Conservation (phyloP, 2,797 vertebrate genomes). For the Helicolenus hilgendorfi region DNA sequence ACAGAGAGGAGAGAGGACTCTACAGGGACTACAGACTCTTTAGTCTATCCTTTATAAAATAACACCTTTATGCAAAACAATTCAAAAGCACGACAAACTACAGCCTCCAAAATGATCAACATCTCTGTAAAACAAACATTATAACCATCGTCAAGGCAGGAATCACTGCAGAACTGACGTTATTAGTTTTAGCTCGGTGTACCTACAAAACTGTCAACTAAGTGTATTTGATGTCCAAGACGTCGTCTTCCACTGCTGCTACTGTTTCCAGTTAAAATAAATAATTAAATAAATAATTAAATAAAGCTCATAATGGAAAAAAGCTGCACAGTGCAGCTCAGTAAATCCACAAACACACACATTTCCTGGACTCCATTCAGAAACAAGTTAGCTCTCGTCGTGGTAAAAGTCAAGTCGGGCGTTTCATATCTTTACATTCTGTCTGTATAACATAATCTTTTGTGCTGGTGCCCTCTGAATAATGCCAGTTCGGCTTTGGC, state of each 20-base stretch:
- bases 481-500: constrained; percentile 67
- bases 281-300: not conserved
- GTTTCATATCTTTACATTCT: constrained; percentile 71
- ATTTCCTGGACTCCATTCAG: not conserved
- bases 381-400: constrained; percentile 47
- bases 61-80: not conserved
- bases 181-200: not conserved
- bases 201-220: constrained; percentile 1
- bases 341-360: not conserved
- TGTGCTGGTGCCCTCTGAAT: constrained; percentile 56
- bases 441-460: constrained; percentile 72
- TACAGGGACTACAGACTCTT: not conserved
- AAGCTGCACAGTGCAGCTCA: not conserved
- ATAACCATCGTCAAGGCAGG: not conserved
- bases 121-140: not conserved
- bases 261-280: not conserved
- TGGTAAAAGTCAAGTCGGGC: constrained; percentile 35
- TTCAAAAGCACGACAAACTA: not conserved
- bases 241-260: not conserved
- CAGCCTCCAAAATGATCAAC: not conserved
- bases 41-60: not conserved
- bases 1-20: not conserved
- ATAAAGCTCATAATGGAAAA: not conserved
- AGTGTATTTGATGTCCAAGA: not conserved
- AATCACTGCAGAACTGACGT: not conserved